phyloP scores from a whole-genome alignment of 2,113 vertebrate genomes.

The Pteruthius melanotis region DNA sequence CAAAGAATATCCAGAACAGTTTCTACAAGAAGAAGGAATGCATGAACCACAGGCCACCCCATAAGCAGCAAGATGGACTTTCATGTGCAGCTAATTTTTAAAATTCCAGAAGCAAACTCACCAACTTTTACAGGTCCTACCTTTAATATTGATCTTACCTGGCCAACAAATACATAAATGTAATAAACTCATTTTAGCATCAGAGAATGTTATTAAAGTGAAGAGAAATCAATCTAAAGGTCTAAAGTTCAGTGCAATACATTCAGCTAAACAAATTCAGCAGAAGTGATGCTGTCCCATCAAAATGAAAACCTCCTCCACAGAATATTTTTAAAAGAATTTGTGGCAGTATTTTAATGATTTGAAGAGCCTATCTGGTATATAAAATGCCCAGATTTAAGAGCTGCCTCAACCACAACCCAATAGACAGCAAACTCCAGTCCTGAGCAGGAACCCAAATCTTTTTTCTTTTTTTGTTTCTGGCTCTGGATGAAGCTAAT shows the following conservation, averaged over 20 bases:
- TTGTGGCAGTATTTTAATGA: rapidly evolving
- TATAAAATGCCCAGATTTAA: neutral
- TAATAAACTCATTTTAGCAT: neutral
- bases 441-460: neutral
- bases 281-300: neutral
- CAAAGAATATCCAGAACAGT: neutral
- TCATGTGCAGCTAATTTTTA: neutral
- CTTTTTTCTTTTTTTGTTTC: neutral
- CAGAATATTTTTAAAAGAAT: neutral
- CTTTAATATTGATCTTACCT: neutral
- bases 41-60: neutral
- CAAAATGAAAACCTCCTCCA: neutral
- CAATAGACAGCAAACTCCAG: neutral
- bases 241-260: neutral
- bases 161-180: neutral
- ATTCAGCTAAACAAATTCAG: neutral
- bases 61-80: neutral
- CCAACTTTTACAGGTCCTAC: neutral
- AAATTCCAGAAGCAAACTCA: neutral
- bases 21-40: neutral
- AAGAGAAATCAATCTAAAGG: neutral
- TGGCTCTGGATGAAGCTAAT: neutral
- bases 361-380: neutral
- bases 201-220: neutral
- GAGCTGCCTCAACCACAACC: neutral